A percentile compares a stretch with the other conserved stretches of the same genome.
phyloP scores from a whole-genome alignment of 2,888 invertebrate genomes.

The Pristionchus entomophagus region DNA sequence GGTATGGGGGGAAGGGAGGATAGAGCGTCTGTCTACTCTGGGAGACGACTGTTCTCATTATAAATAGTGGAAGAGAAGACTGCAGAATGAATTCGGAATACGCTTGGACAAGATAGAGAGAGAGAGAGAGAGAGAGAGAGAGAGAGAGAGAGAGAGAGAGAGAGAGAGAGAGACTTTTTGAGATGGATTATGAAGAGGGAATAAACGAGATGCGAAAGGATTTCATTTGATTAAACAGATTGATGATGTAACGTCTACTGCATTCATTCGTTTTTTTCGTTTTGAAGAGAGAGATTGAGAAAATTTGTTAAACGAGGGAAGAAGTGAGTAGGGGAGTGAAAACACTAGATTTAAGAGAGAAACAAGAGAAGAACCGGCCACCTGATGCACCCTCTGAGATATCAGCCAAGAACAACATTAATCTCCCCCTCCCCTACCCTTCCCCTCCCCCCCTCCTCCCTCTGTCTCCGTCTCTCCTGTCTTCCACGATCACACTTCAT shows the following conservation, averaged over 20 bases:
- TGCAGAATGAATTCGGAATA: neutral
- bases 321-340: neutral
- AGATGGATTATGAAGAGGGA: neutral
- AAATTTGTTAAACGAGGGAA: neutral
- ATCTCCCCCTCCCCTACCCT: neutral
- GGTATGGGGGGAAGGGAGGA: no score
- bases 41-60: neutral
- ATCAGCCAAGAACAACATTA: slow-evolving; percentile 20
- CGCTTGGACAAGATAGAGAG: neutral
- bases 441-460: neutral
- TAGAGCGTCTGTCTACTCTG: no score
- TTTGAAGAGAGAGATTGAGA: neutral
- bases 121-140: neutral
- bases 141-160: neutral
- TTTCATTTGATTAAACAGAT: slow-evolving; percentile 13
- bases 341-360: no score
- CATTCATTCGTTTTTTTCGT: neutral
- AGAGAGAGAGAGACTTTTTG: neutral
- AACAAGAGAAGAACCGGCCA: neutral
- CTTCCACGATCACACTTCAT: neutral
- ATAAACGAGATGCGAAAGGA: slow-evolving; percentile 6
- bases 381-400: neutral
- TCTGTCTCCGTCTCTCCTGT: neutral
- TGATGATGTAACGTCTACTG: neutral
- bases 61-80: neutral